Percentiles rank a stretch among this genome's conserved stretches.
Evolutionary conservation across 2,113 vertebrate genomes (phyloP).

Genomic region (Pagrus major): DNA sequence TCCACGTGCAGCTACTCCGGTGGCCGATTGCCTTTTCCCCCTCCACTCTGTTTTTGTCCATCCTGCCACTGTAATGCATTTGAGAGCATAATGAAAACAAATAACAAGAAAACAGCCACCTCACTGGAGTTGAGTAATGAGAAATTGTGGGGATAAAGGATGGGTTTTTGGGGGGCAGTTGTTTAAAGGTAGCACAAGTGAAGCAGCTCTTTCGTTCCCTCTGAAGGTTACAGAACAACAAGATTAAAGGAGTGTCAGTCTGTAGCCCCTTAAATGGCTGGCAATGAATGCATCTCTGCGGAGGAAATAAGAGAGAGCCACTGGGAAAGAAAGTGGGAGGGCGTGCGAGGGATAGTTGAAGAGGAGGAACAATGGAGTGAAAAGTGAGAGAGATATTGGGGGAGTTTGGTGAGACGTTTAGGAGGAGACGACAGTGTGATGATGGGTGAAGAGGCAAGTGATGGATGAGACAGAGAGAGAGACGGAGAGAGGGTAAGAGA

Average conservation of each 20-base stretch:
- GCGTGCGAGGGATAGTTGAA: slow-evolving; percentile 41
- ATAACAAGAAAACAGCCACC: slow-evolving; percentile 64
- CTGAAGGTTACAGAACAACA: slow-evolving; percentile 81
- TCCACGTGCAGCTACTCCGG: slow-evolving; percentile 9
- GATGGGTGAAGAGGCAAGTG: slow-evolving; percentile 80
- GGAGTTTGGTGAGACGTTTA: slow-evolving; percentile 77
- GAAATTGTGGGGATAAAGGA: slow-evolving; percentile 39
- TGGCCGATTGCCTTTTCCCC: slow-evolving; percentile 44
- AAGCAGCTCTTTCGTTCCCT: slow-evolving; percentile 55
- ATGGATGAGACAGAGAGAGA: slow-evolving; percentile 74
- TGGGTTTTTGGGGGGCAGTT: slow-evolving; percentile 51
- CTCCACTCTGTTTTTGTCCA: slow-evolving; percentile 30
- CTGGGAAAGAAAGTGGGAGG: slow-evolving; percentile 39
- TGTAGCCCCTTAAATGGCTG: slow-evolving; percentile 72
- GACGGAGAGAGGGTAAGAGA: slow-evolving; percentile 29
- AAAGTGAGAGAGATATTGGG: slow-evolving; percentile 65
- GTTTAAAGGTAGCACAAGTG: slow-evolving; percentile 68
- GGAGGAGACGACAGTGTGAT: slow-evolving; percentile 78
- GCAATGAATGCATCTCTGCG: slow-evolving; percentile 64
- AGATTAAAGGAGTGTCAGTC: slow-evolving; percentile 84
- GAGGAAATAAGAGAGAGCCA: slow-evolving; percentile 58
- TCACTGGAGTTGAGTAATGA: slow-evolving; percentile 55
- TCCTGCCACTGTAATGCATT: slow-evolving; percentile 42
- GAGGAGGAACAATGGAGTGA: slow-evolving; percentile 66
- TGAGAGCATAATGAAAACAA: slow-evolving; percentile 79